phyloP scores from a whole-genome alignment of 1,140 invertebrate species.

The Subanguina moxae region DNA sequence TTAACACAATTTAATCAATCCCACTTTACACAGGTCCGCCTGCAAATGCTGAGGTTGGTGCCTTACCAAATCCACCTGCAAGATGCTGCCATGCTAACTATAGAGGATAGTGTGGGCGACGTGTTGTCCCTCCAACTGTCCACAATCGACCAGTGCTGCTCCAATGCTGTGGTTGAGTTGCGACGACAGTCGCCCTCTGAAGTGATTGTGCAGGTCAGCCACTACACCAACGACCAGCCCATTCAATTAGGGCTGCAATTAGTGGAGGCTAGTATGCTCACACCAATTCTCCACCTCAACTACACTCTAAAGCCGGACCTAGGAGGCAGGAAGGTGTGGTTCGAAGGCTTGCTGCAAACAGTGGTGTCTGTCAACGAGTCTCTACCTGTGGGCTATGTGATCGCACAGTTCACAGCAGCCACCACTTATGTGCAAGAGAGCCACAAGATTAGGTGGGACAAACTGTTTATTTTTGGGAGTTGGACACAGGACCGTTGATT shows the following conservation, averaged over 20 bases:
- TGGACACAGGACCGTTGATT: not conserved
- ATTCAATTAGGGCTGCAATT: constrained; percentile 3
- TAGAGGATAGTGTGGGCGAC: constrained; percentile 6
- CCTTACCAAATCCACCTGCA: not conserved
- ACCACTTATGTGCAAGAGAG: constrained; percentile 28
- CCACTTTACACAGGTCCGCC: not conserved
- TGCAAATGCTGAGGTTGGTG: not conserved
- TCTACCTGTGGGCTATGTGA: constrained; percentile 21
- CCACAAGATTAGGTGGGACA: constrained; percentile 24
- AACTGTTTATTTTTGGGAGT: not conserved
- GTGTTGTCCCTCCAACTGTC: not conserved
- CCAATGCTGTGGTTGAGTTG: constrained; percentile 2
- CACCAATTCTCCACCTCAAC: not conserved
- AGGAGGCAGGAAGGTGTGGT: constrained; percentile 22
- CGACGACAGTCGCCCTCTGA: constrained; percentile 5
- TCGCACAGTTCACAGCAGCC: constrained; percentile 33
- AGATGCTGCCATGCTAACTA: not conserved
- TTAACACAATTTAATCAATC: not conserved
- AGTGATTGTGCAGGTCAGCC: not conserved
- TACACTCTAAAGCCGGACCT: constrained; percentile 21
- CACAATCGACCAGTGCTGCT: not conserved
- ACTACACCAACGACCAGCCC: not conserved
- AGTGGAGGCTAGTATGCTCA: not conserved
- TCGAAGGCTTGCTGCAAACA: constrained; percentile 24
- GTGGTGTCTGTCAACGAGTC: constrained; percentile 35